Evolutionary conservation across 2,797 vertebrate genomes (phyloP), one percentile per base, ranked within the genome.

Genomic region (Pipistrellus pygmaeus): DNA sequence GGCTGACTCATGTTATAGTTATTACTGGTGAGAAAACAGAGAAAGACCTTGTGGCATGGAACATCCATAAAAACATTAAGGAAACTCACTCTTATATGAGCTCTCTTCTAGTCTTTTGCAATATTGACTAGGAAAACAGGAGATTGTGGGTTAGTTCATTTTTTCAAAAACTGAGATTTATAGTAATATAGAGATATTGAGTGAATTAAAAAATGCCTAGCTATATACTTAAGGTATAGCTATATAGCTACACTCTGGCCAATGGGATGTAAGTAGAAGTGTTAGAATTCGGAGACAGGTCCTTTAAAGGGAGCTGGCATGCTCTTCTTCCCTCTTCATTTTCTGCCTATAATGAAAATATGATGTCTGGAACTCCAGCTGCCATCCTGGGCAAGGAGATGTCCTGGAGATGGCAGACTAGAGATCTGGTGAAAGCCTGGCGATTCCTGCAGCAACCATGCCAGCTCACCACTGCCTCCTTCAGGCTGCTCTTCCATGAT

Each of bases 41-140:
- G 13, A 15, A 96, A 83, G 60, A 53, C 32, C 12, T 80, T 66
- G 64, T 30, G 4, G 62, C 57, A 18, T 60, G 20, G 32, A 94
- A 30, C 51, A 78, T 51, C 68, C 44, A 80, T 44, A 91, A 96
- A 94, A 55, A 90, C 27, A 30, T 23, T 17, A n/a, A 44, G 62
- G 30, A 80, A 64, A 23, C 48, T 88, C 69, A 38, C 32, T 60
- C 83, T 77, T 68, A 3, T n/a, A 82, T 15, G 20, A 66, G 23
- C 30, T 77, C 2, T 83, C 77, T 88, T 64, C 27, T 6, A 82
- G 30, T 57, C 55, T 85, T 75, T 68, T 80, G 38, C 38, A 89
- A 41, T 46, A 85, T 25, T 7, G 38, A 32, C 25, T 32, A 75
- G 15, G 30, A 82, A 30, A 88, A 57, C 15, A 78, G 8, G 88